Conservation (phyloP, 2,113 vertebrate species). For the Vimba vimba region DNA sequence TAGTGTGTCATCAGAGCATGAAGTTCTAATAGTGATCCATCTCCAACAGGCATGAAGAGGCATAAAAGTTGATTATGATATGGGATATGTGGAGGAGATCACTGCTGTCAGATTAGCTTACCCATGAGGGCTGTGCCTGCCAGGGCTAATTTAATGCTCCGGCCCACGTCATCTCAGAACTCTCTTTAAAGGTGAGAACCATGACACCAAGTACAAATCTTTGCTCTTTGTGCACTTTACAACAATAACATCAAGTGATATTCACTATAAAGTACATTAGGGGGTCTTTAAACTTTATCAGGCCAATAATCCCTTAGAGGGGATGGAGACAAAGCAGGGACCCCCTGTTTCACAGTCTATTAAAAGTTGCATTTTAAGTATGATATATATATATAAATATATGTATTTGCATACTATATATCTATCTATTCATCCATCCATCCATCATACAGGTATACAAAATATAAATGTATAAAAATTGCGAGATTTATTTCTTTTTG, state of each 20-base stretch:
- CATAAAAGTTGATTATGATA: slow-evolving; percentile 52
- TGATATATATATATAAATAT: too few species aligned
- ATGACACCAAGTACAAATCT: neutral
- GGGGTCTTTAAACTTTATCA: neutral
- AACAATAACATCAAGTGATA: neutral
- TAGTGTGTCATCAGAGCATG: neutral
- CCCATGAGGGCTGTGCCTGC: slow-evolving; percentile 40
- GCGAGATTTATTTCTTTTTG: too few species aligned
- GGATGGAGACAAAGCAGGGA: neutral
- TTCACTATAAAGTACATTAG: neutral
- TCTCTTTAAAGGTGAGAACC: slow-evolving; percentile 16
- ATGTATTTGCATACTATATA: too few species aligned
- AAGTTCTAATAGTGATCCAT: slow-evolving; percentile 36
- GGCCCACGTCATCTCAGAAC: slow-evolving; percentile 8
- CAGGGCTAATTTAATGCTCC: slow-evolving; percentile 49
- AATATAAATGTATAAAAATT: too few species aligned
- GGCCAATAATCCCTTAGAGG: neutral
- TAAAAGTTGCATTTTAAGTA: neutral
- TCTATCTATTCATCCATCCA: too few species aligned
- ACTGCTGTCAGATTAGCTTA: slow-evolving; percentile 52
- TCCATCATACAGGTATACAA: too few species aligned
- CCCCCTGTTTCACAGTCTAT: neutral
- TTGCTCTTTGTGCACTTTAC: neutral
- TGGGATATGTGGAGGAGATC: slow-evolving; percentile 44
- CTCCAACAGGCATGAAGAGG: slow-evolving; percentile 44